Conservation (phyloP, 2,797 vertebrate genomes). For the Pitangus sulphuratus region DNA sequence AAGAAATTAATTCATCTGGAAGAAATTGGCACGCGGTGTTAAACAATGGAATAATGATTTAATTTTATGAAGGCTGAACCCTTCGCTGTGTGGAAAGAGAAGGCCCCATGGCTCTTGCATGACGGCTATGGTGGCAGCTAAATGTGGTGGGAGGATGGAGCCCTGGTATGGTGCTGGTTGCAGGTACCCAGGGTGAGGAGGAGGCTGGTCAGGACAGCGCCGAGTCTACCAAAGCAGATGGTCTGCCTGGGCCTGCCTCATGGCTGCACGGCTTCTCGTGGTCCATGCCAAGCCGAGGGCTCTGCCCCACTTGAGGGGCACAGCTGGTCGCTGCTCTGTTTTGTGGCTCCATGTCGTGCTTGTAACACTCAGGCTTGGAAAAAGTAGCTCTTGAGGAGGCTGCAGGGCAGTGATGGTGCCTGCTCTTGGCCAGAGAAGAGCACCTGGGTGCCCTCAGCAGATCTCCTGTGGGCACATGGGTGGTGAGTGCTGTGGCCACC, state of each 20-base stretch:
- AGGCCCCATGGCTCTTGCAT: neutral
- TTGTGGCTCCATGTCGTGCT: neutral
- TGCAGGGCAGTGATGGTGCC: neutral
- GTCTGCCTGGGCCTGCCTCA: neutral
- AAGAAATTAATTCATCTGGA: slow-evolving; percentile 77
- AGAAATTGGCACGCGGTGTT: slow-evolving; percentile 61
- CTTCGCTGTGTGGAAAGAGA: neutral
- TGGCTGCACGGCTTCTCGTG: neutral
- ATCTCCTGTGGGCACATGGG: accelerated
- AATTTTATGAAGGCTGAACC: neutral
- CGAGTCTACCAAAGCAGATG: accelerated
- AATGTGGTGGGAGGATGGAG: accelerated
- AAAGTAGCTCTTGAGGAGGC: neutral
- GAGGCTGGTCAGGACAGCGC: neutral
- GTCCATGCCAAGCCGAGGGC: accelerated
- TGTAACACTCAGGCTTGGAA: neutral
- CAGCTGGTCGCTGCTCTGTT: neutral
- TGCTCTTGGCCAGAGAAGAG: neutral
- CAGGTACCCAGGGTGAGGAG: accelerated
- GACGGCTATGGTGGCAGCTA: accelerated
- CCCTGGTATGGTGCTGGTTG: accelerated
- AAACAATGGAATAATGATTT: slow-evolving; percentile 38
- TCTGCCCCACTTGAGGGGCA: neutral
- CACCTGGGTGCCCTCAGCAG: neutral
- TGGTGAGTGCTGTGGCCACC: accelerated